Conservation (phyloP, 2,113 vertebrate species). For the Grammomys surdaster region DNA sequence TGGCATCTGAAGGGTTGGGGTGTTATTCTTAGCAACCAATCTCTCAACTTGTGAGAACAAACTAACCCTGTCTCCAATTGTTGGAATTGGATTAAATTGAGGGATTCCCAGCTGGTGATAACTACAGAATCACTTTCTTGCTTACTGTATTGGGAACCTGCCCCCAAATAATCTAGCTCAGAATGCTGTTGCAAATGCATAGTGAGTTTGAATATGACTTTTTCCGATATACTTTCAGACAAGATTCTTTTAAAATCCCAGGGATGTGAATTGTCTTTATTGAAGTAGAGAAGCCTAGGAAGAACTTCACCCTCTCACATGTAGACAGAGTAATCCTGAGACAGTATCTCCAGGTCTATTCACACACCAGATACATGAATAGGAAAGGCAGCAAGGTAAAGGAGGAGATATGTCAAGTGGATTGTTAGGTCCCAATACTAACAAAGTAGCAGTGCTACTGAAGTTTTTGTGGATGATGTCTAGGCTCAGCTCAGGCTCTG, state of each 20-base stretch:
- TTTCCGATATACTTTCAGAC: not conserved
- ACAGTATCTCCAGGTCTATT: not conserved
- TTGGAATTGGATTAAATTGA: not conserved
- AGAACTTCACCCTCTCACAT: not conserved
- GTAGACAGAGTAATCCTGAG: not conserved
- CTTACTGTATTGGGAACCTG: not conserved
- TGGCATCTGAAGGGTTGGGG: not conserved
- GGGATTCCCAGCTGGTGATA: not conserved
- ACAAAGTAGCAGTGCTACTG: not conserved
- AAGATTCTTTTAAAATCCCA: not conserved
- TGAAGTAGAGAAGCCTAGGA: not conserved
- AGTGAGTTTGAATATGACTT: not conserved
- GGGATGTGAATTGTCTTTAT: not conserved
- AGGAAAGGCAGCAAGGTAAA: not conserved
- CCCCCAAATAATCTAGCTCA: not conserved
- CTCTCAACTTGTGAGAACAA: not conserved
- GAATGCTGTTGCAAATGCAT: not conserved
- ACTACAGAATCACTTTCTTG: not conserved
- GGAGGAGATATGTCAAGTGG: not conserved
- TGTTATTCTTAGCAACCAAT: not conserved
- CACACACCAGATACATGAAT: rapidly evolving
- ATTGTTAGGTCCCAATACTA: not conserved
- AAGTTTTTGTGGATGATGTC: not conserved
- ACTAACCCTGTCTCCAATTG: not conserved
- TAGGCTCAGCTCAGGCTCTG: not conserved